Evolutionary conservation across 2,797 vertebrate genomes (phyloP).

Genomic region (Tympanoctomys barrerae): DNA sequence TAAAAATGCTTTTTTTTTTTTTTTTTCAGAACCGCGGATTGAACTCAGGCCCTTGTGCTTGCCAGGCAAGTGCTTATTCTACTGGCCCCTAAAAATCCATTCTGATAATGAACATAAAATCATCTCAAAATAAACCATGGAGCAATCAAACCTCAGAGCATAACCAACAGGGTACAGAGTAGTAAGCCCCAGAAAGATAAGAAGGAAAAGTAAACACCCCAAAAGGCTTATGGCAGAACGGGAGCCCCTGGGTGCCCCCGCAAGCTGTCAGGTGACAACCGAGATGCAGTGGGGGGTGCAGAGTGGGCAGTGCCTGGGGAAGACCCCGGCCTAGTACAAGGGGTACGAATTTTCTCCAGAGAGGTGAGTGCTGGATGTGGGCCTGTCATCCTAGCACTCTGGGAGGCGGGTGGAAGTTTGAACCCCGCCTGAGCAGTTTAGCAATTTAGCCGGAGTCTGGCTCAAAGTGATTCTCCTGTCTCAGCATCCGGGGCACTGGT

Average conservation of each 20-base stretch:
- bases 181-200: not conserved
- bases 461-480: not conserved
- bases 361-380: not conserved
- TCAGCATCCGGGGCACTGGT: not conserved
- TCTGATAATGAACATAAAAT: slow-evolving; percentile 23
- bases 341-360: not conserved
- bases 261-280: not conserved
- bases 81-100: not conserved
- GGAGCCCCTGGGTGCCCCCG: not conserved
- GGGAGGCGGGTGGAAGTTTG: not conserved
- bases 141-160: not conserved
- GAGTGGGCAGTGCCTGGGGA: not conserved
- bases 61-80: too few relatives aligned
- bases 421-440: not conserved
- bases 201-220: slow-evolving; percentile 43
- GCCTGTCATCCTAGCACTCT: not conserved
- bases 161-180: slow-evolving; percentile 14
- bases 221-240: not conserved
- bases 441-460: not conserved
- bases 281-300: not conserved
- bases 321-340: not conserved
- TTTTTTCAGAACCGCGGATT: too few relatives aligned
- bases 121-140: slow-evolving; percentile 46
- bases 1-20: not conserved
- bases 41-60: too few relatives aligned